These are phyloP conservation scores for Ostrea edulis DNA, from an alignment of 1,140 invertebrate genomes.

Conservation along the genomic window DNA sequence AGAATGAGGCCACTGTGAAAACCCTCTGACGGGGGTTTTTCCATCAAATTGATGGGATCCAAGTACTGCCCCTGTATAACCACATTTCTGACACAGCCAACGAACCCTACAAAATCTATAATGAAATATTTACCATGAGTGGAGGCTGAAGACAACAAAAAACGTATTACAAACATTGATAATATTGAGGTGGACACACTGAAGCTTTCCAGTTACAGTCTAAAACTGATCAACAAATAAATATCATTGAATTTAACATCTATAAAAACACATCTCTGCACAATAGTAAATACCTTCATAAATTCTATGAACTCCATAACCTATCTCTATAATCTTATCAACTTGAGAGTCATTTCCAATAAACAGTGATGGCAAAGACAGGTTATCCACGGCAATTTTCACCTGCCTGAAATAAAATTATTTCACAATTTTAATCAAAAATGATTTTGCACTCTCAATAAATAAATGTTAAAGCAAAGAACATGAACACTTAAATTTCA, in stretches of 20 bases:
- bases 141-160: neutral
- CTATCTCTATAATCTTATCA: neutral
- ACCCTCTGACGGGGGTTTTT: constrained; percentile 69
- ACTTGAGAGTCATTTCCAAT: constrained; percentile 34
- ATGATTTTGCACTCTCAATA: too few species aligned
- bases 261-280: neutral
- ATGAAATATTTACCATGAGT: neutral
- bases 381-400: constrained; percentile 35
- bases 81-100: constrained; percentile 94
- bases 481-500: too few species aligned
- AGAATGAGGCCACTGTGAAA: constrained; percentile 86
- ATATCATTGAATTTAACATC: too few species aligned
- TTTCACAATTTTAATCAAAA: too few species aligned
- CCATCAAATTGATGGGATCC: constrained; percentile 89
- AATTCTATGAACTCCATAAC: constrained; percentile 8
- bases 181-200: neutral
- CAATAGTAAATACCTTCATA: neutral
- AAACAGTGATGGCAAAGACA: constrained; percentile 17
- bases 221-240: neutral
- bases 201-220: neutral
- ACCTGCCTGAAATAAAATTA: neutral
- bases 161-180: neutral
- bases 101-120: constrained; percentile 83
- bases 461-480: too few species aligned
- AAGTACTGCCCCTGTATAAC: constrained; percentile 88